Evolutionary conservation across 2,113 vertebrate genomes (phyloP).

Genomic region (Porphyrio hochstetteri): DNA sequence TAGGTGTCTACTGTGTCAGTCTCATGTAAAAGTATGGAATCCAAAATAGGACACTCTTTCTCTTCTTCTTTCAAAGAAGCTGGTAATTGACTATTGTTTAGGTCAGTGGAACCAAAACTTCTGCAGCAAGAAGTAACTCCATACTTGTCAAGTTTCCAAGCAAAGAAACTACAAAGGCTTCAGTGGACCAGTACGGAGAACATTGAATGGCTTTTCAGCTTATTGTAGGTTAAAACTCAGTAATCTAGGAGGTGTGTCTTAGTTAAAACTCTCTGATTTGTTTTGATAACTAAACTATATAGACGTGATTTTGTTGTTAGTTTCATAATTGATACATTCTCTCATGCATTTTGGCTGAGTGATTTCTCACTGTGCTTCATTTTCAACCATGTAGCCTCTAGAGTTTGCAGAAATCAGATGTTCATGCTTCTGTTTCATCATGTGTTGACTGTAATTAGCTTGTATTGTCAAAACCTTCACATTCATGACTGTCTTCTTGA

Average conservation of each 20-base stretch:
- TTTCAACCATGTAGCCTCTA: background rate
- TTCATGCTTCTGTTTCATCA: slow-evolving; percentile 20
- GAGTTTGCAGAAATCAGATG: slow-evolving; percentile 46
- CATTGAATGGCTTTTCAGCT: background rate
- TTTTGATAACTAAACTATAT: background rate
- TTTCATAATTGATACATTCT: slow-evolving; percentile 43
- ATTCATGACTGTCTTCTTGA: slow-evolving; percentile 5
- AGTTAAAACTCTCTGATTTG: background rate
- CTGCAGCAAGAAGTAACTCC: background rate
- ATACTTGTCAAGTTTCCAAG: background rate
- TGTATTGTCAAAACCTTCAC: slow-evolving; percentile 34
- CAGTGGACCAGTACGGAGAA: background rate
- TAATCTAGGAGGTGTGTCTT: background rate
- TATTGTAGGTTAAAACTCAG: background rate
- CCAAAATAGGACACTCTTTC: background rate
- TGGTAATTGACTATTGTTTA: background rate
- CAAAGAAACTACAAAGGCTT: background rate
- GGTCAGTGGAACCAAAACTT: background rate
- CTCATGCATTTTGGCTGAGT: slow-evolving; percentile 10
- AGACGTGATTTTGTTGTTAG: background rate
- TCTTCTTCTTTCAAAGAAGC: background rate
- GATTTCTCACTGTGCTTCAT: slow-evolving; percentile 33
- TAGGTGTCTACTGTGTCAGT: background rate
- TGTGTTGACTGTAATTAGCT: slow-evolving; percentile 42
- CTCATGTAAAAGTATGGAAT: background rate